Conservation (phyloP, 2,888 invertebrate genomes). For the Lymantria monacha region DNA sequence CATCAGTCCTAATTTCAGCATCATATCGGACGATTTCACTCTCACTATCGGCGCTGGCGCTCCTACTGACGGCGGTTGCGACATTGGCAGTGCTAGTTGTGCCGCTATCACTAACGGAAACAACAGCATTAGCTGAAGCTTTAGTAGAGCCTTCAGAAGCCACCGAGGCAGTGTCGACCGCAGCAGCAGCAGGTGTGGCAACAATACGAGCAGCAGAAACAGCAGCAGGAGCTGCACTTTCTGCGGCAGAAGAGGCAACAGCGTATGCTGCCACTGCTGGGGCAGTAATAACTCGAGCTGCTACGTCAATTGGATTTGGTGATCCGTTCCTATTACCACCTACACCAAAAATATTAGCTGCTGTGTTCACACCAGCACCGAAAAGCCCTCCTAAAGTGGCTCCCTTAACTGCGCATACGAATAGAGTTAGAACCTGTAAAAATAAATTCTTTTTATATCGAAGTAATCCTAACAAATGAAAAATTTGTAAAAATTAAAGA, state of each 20-base stretch:
- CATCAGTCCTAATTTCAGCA: slow-evolving; percentile 32
- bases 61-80: neutral
- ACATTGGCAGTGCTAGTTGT: neutral
- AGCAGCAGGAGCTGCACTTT: neutral
- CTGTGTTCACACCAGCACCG: neutral
- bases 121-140: neutral
- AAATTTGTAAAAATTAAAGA: neutral
- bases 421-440: slow-evolving; percentile 44
- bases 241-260: slow-evolving; percentile 1
- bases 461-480: too few species aligned
- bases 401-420: slow-evolving; percentile 47
- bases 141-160: neutral
- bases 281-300: slow-evolving; percentile 1
- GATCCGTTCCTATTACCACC: neutral
- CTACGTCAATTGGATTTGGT: neutral
- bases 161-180: neutral
- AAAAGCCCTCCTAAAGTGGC: slow-evolving; percentile 18
- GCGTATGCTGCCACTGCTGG: slow-evolving; percentile 10
- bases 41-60: slow-evolving; percentile 6
- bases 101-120: neutral
- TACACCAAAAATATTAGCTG: too few species aligned
- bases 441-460: neutral
- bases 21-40: slow-evolving; percentile 36
- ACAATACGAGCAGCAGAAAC: neutral
- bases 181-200: neutral